Evolutionary conservation across 2,113 vertebrate species (phyloP), one percentile per base, ranked within the genome.

Genomic region (Peromyscus polionotus): DNA sequence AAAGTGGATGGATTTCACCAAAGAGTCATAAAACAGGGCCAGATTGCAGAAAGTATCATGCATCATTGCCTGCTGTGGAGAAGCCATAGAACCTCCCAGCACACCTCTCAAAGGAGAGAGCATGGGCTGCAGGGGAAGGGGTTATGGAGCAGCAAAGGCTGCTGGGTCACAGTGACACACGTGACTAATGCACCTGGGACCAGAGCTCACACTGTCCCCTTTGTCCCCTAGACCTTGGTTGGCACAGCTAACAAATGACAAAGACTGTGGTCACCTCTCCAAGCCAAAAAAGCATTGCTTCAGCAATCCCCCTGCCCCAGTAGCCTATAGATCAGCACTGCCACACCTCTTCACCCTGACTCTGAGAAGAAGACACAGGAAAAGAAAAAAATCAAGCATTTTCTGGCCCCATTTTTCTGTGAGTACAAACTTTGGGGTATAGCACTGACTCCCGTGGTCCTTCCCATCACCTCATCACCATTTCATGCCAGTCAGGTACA

Each of bases 401-500:
- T 79, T 42, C 88, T 61, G 72, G 28, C 14, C 80, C 54, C 63
- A 24, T 36, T 3, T 77, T 26, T 72, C 39, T n/a, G 28, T 26
- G 3, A 39, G 9, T 61, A 72, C 24, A 70, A 65, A 75, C 39
- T 42, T 75, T 24, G 59, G 22, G 48, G 42, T 4, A 1, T 12
- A 12, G 10, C 48, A 59, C 36, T 12, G 51, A 59, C 39, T 75
- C 16, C 16, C 6, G 1, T 0, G 1, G 8, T 20, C 57, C 7
- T 16, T 3, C 86, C 28, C 13, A 0, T 17, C 54, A 14, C 42
- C 14, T 72, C 54, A 19, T 22, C n/a, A 14, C 9, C 33, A 8
- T 2, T 2, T 13, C 4, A 3, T 0, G 9, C 33, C 28, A 7
- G 20, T 48, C 42, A 7, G 13, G 85, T 16, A 0, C 22, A 0